These are phyloP conservation scores for Anseranas semipalmata DNA, from an alignment of 2,113 vertebrate species.

Conservation along the genomic window DNA sequence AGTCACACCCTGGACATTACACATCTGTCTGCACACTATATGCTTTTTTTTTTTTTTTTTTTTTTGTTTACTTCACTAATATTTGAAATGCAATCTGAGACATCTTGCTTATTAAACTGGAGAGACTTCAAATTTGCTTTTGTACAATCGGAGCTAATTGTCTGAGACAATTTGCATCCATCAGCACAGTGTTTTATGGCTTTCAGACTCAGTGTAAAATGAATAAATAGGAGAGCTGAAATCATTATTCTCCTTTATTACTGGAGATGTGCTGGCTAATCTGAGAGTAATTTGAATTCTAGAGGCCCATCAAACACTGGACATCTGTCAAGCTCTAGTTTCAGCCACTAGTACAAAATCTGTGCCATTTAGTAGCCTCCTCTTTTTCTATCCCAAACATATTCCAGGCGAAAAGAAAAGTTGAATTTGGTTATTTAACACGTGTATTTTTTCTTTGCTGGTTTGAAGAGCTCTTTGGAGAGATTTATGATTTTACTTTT, in stretches of 20 bases:
- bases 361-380: slow-evolving; percentile 2
- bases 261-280: slow-evolving; percentile 46
- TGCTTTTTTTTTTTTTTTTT: neutral
- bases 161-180: slow-evolving; percentile 72
- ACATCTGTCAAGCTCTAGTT: slow-evolving; percentile 69
- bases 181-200: slow-evolving; percentile 66
- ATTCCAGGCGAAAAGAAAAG: neutral
- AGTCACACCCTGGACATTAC: neutral
- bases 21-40: neutral
- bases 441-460: neutral
- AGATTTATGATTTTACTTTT: neutral
- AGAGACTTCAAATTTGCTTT: slow-evolving; percentile 71
- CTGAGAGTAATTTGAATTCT: slow-evolving; percentile 59
- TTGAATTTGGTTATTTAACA: neutral
- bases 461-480: neutral
- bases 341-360: slow-evolving; percentile 44
- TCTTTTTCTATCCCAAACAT: neutral
- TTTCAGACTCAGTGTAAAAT: slow-evolving; percentile 68
- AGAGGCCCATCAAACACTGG: slow-evolving; percentile 37
- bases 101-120: slow-evolving; percentile 73
- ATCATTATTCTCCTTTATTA: slow-evolving; percentile 68
- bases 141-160: slow-evolving; percentile 73
- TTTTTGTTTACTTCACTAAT: slow-evolving; percentile 36
- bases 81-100: slow-evolving; percentile 44
- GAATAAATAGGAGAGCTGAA: slow-evolving; percentile 70